These are phyloP conservation scores for Cryptus viduatorius DNA, from an alignment of 2,888 invertebrate genomes.

Conservation along the genomic window DNA sequence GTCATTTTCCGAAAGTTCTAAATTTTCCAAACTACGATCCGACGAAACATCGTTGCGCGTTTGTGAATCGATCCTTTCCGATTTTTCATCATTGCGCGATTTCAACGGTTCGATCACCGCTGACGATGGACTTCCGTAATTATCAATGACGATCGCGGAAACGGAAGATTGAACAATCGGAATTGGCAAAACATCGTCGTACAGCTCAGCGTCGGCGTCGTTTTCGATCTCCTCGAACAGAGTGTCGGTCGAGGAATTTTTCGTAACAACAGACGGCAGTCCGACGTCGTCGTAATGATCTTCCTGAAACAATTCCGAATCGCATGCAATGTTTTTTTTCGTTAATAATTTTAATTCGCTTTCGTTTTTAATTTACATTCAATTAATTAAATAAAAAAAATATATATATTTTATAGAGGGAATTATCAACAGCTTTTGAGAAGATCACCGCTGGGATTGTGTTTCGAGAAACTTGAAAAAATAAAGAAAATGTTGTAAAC, in stretches of 20 bases:
- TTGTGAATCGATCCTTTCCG: constrained; percentile 52
- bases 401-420: no score
- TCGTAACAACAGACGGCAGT: constrained; percentile 41
- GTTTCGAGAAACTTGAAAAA: no score
- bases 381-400: no score
- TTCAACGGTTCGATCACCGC: constrained; percentile 10
- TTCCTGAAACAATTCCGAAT: constrained; percentile 65
- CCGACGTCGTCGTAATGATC: constrained; percentile 72
- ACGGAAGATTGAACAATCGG: constrained; percentile 34
- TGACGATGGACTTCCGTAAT: background rate
- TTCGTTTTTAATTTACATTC: background rate
- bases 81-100: constrained; percentile 11
- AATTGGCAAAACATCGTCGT: constrained; percentile 76
- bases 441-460: no score
- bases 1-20: constrained; percentile 19
- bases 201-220: constrained; percentile 68
- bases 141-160: constrained; percentile 23
- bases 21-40: constrained; percentile 9
- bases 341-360: no score
- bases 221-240: constrained; percentile 46
- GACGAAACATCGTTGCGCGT: constrained; percentile 2
- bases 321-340: background rate
- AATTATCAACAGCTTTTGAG: no score
- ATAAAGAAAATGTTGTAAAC: background rate
- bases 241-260: constrained; percentile 16